These are phyloP conservation scores for Pyrocoelia pectoralis DNA, from an alignment of 2,888 invertebrate species.

Conservation along the genomic window DNA sequence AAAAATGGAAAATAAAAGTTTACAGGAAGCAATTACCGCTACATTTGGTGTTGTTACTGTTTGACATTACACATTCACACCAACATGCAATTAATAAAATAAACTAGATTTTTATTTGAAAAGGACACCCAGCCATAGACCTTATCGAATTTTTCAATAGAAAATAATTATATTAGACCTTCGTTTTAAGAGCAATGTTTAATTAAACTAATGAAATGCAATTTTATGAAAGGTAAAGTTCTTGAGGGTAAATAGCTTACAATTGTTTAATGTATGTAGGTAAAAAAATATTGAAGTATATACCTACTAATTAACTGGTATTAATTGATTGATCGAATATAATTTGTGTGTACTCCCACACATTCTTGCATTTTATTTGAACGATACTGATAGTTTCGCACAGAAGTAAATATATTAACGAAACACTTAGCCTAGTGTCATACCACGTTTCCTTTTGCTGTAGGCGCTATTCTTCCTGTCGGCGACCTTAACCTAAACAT, in stretches of 20 bases:
- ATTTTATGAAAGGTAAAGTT: not conserved
- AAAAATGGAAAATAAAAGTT: not conserved
- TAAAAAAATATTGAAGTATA: not conserved
- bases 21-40: not conserved
- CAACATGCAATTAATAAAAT: not conserved
- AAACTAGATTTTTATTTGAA: not conserved
- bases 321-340: no score
- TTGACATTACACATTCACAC: no score
- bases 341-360: no score
- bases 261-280: slow-evolving; percentile 3
- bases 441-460: no score
- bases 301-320: no score
- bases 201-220: slow-evolving; percentile 10
- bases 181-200: not conserved
- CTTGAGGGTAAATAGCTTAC: not conserved
- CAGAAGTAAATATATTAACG: no score
- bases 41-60: no score
- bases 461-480: no score
- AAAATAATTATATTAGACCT: slow-evolving; percentile 1
- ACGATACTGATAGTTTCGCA: no score
- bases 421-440: no score
- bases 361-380: no score
- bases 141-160: not conserved
- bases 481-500: no score
- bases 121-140: not conserved